phyloP scores from a whole-genome alignment of 2,888 invertebrate genomes.

The Cremastinae sp. region DNA sequence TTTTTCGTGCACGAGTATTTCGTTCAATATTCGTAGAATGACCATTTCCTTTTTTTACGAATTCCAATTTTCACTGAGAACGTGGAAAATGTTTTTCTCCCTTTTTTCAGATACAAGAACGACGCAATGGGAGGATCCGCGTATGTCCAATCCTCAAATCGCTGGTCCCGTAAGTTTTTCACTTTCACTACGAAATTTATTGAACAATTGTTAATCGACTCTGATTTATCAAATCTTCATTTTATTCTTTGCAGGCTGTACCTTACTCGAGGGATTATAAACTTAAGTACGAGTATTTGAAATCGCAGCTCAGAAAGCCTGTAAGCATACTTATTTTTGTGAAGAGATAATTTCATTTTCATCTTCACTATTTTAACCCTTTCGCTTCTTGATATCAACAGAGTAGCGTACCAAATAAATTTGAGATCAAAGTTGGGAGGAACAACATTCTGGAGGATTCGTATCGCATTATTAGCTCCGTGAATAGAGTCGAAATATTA shows the following conservation, averaged over 20 bases:
- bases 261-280: conserved; percentile 99
- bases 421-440: conserved; percentile 96
- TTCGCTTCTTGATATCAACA: conserved; percentile 79
- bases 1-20: not conserved
- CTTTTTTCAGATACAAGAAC: conserved; percentile 90
- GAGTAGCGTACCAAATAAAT: conserved; percentile 98
- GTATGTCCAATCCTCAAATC: conserved; percentile 96
- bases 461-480: conserved; percentile 95
- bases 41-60: too few relatives aligned
- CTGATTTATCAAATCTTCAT: conserved; percentile 3
- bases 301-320: conserved; percentile 97
- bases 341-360: not conserved
- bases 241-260: conserved; percentile 85
- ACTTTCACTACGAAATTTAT: not conserved
- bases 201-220: conserved; percentile 28
- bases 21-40: too few relatives aligned
- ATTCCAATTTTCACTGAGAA: not conserved
- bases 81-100: conserved; percentile 21
- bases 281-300: conserved; percentile 98
- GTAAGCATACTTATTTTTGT: conserved; percentile 81
- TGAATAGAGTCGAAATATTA: conserved; percentile 93
- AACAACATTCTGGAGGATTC: conserved; percentile 98
- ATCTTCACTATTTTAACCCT: not conserved
- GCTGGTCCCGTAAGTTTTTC: conserved; percentile 89
- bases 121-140: conserved; percentile 99